Evolutionary conservation across 2,888 invertebrate genomes (phyloP), one percentile per base, ranked within the genome.

Genomic region (Polyommatus iphigenia): DNA sequence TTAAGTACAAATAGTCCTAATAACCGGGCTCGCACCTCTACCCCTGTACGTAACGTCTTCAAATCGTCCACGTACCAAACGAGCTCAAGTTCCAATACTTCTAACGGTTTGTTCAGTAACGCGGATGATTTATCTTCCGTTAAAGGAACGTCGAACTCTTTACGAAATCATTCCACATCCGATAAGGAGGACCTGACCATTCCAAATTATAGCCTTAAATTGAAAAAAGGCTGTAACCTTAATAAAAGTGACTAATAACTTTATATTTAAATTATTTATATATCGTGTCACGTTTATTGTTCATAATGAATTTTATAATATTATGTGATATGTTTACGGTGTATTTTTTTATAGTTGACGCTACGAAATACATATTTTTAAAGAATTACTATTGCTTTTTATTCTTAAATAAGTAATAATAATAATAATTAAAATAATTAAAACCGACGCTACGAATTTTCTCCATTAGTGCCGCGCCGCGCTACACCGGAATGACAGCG

Each of bases 71-170:
- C 89, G 0, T 94, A 91, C 82, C 90, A 90, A 79, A 91, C 94
- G 4, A 95, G 91, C 82, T 92, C 94, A 2, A 91, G 92, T 82
- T 94, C 95, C 0, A 94, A 93, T 81, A 83, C 89, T 76, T 92
- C 94, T 4, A 93, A 93, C 79, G 91, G 92, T 4, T 84, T 94
- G 75, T 95, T 95, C 82, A 94, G 94, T 81, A 94, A 92, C 76
- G 94, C 91, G 72, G 95, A 95, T 79, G 95, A 95, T 81, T 84
- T 95, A 79, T 95, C 95, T 0, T 95, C 95, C 0, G 95, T 95
- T 0, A 95, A 93, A 85, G 89, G 89, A 67, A 92, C 92, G 76
- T 92, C 93, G 20, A 90, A 90, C 83, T 93, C 92, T 77, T 85
- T 89, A 78, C 89, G 89, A 80, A 91, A 92, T 83, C 88, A 91